A percentile compares a stretch with the other conserved stretches of the same genome.
Conservation (phyloP, 2,113 vertebrate species). For the Vulpes ferrilata region DNA sequence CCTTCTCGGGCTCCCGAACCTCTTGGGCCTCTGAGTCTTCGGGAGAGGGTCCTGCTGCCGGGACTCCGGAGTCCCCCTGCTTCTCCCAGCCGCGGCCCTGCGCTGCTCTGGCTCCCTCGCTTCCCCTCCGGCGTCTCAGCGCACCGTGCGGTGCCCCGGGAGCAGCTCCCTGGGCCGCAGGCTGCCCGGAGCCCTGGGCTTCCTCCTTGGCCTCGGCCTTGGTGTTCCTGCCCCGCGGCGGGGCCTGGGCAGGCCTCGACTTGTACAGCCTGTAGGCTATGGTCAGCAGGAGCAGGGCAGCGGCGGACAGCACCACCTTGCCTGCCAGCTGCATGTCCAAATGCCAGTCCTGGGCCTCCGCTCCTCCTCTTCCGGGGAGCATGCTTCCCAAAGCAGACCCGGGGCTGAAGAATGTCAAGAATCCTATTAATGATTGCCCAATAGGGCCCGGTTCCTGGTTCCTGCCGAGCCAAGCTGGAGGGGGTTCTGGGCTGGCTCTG, state of each 20-base stretch:
- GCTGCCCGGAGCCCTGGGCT: not conserved
- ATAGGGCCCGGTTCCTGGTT: slow-evolving; percentile 74
- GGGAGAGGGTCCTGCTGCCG: not conserved
- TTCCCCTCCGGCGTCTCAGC: not conserved
- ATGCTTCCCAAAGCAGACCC: slow-evolving; percentile 72
- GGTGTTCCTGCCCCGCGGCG: rapidly evolving
- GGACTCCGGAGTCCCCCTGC: not conserved
- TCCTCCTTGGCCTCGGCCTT: rapidly evolving
- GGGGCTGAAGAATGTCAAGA: slow-evolving; percentile 80
- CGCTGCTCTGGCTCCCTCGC: rapidly evolving
- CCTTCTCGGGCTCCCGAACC: not conserved
- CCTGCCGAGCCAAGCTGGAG: slow-evolving; percentile 66
- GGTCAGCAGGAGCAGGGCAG: slow-evolving; percentile 90
- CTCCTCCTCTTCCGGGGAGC: slow-evolving; percentile 75
- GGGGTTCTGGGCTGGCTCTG: slow-evolving; percentile 57
- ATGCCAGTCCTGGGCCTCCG: slow-evolving; percentile 85
- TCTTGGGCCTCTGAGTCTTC: not conserved
- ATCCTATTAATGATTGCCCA: slow-evolving; percentile 87
- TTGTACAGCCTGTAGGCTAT: slow-evolving; percentile 91
- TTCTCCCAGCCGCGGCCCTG: not conserved
- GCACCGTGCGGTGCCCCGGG: rapidly evolving
- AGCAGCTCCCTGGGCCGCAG: rapidly evolving
- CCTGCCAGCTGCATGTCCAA: slow-evolving; percentile 93
- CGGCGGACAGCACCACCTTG: slow-evolving; percentile 91
- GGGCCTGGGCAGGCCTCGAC: slow-evolving; percentile 80